Conservation (phyloP, 2,888 invertebrate genomes). For the Caenorhabditis panamensis region DNA sequence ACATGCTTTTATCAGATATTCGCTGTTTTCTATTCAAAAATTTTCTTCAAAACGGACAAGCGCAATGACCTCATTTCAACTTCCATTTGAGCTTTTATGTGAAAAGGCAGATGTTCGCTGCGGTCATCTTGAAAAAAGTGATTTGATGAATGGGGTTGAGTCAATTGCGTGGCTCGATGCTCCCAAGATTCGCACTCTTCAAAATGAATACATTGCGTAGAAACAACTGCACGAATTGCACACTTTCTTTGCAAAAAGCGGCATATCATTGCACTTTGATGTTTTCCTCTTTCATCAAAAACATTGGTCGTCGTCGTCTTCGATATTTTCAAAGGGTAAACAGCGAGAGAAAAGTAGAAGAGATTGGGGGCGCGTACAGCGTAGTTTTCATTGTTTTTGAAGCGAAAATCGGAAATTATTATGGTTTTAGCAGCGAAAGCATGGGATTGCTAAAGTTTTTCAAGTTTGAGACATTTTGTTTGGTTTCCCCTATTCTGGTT, state of each 20-base stretch:
- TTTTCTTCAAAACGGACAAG: no score
- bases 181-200: not conserved
- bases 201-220: not conserved
- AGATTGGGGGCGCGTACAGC: not conserved
- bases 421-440: no score
- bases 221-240: not conserved
- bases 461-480: no score
- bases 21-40: no score
- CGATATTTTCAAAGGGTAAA: slow-evolving; percentile 9
- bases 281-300: slow-evolving; percentile 5
- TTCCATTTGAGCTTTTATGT: not conserved
- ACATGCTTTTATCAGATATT: no score
- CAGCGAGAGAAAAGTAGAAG: not conserved
- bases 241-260: not conserved
- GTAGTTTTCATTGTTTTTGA: not conserved
- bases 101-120: slow-evolving; percentile 5
- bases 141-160: not conserved
- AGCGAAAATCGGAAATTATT: not conserved
- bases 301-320: not conserved
- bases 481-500: no score
- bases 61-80: no score
- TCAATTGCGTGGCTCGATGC: not conserved
- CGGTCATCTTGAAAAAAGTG: not conserved
- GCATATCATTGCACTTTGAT: slow-evolving; percentile 6
- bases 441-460: no score